Evolutionary conservation across 2,113 vertebrate species (phyloP), one percentile per base, ranked within the genome.

Genomic region (Tragelaphus buxtoni): DNA sequence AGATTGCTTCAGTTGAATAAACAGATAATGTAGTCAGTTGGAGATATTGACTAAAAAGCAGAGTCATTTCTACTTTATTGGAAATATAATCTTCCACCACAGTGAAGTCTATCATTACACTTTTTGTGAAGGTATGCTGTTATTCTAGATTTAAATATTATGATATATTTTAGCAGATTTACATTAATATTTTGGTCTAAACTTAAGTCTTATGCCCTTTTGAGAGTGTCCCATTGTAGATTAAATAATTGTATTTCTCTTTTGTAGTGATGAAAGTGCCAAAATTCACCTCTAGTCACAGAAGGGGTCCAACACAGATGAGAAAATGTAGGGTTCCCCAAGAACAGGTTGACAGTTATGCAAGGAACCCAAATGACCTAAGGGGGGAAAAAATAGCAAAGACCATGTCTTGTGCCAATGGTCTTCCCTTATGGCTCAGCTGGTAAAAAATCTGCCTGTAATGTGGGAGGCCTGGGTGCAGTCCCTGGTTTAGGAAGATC

Each of bases 41-140:
- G 86, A 55, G 47, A 95, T 97, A 95, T 53, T 91, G 93, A 91
- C 60, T 91, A 39, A 84, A 28, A 95, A 86, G 94, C 83, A 56
- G 39, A 97, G 14, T 94, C 39, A 96, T 87, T 97, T 95, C 24
- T 88, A 88, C 81, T 96, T 97, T 72, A 94, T 91, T 94, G 63
- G 13, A 89, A 91, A 87, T 77, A 94, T 35, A 61, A 90, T 95
- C n/a, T 96, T 77, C 69, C 39, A 63, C 32, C 72, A 17, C 10
- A 1, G 4, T 85, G 35, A 88, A 88, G 3, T 72, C 10, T 94
- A 42, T 82, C n/a, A 4, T 86, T 76, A 51, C 0, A 95, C 32
- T 2, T 63, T 94, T 88, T 63, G 60, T 28, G 32, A 94, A 85
- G 10, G 58, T 49, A 86, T 39, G 26, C 80, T 95, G 58, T 63